Evolutionary conservation across 2,888 invertebrate genomes (phyloP), one percentile per base, ranked within the genome.

Genomic region (Drosophila subquinaria): DNA sequence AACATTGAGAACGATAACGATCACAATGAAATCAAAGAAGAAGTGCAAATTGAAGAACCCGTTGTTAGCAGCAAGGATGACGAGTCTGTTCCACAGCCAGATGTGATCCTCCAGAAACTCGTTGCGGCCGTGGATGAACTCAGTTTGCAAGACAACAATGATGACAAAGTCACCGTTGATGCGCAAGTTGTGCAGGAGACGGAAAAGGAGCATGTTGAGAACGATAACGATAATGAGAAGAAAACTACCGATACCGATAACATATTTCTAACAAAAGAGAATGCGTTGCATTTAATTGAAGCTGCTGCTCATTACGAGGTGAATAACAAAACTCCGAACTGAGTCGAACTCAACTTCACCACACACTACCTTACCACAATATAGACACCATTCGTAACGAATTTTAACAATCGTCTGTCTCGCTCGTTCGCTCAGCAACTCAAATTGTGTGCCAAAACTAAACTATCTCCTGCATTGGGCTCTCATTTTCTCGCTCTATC

Each of bases 241-340:
- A 57, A 79, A 52, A 77, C 33, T 35, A 55, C 43, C 35, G 64
- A 68, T 47, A 67, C 42, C 56, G 59, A 79, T 13, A 57, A 38
- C 15, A 36, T n/a, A 11, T 23, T 53, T 40, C 17, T 60, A 63
- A 42, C 59, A 36, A 68, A 79, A 45, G 20, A 51, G 53, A 56
- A 30, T 40, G 48, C 60, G n/a, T 17, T 63, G 40, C 33, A 36
- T 48, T 65, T 65, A 40, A 59, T 69, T 48, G 62, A 73, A 64
- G 59, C 45, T 40, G 69, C 65, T 53, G 79, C 52, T 53, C 69
- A 63, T 63, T 74, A 52, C n/a, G 77, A 77, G 77, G 77, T 77
- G 77, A 77, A 77, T 77, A 77, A 66, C 53, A 72, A 65, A 71
- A 55, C 72, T 64, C 13, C 69, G 65, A 77, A 59, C 73, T 42